A percentile compares a stretch with the other conserved stretches of the same genome.
Conservation (phyloP, 1,140 invertebrate genomes). For the Conus ventricosus region DNA sequence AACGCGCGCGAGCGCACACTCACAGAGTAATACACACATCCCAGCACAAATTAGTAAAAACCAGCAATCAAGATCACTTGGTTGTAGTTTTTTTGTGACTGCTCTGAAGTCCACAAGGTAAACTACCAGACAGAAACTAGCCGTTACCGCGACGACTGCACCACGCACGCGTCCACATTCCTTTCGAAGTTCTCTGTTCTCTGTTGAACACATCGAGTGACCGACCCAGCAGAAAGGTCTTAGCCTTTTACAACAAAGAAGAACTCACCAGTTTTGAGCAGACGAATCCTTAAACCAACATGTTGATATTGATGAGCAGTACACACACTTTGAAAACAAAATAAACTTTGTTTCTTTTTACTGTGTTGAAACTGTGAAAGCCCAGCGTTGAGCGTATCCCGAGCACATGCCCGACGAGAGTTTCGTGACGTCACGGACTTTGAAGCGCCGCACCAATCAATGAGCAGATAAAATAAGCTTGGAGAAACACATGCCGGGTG, state of each 20-base stretch:
- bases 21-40: no score
- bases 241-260: background rate
- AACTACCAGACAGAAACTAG: no score
- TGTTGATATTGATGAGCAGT: background rate
- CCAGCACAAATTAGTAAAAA: no score
- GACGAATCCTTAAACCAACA: background rate
- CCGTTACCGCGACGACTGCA: no score
- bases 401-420: constrained; percentile 61
- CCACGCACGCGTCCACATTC: no score
- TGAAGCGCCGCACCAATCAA: constrained; percentile 68
- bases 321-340: background rate
- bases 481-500: constrained; percentile 56
- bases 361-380: background rate
- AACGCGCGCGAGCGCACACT: no score
- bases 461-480: constrained; percentile 61
- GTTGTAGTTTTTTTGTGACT: no score
- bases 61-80: no score
- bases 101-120: no score
- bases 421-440: constrained; percentile 61
- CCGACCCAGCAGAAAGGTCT: background rate
- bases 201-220: no score
- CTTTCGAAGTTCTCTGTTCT: no score
- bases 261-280: background rate
- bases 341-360: background rate
- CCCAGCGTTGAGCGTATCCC: background rate